Conservation (phyloP, 2,888 invertebrate genomes). For the Scaptomyza parva region DNA sequence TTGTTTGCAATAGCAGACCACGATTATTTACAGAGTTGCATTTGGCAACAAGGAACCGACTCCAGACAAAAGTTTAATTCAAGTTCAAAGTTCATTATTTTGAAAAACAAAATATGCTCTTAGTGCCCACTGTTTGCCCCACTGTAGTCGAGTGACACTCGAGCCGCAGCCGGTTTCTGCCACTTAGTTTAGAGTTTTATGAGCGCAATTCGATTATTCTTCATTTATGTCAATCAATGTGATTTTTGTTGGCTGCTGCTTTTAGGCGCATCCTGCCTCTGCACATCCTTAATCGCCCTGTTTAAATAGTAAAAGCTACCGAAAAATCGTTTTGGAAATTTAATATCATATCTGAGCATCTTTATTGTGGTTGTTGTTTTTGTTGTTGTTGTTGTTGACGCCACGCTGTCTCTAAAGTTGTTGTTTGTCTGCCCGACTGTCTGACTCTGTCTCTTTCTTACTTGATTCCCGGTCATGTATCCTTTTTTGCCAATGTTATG, state of each 20-base stretch:
- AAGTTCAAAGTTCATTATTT: not conserved
- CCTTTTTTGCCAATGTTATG: slow-evolving; percentile 43
- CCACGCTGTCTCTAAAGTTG: slow-evolving; percentile 59
- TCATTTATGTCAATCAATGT: slow-evolving; percentile 84
- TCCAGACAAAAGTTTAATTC: no score
- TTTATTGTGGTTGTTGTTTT: slow-evolving; percentile 18
- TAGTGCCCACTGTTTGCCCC: slow-evolving; percentile 32
- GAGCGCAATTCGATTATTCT: slow-evolving; percentile 84
- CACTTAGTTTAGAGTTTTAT: slow-evolving; percentile 78
- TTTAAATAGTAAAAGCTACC: slow-evolving; percentile 73
- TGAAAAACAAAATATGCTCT: not conserved
- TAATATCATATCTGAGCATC: slow-evolving; percentile 65
- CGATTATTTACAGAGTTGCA: no score
- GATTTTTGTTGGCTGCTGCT: slow-evolving; percentile 49
- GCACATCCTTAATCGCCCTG: slow-evolving; percentile 78
- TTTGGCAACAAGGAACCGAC: no score
- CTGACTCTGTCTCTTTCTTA: slow-evolving; percentile 42
- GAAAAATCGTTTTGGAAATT: slow-evolving; percentile 71
- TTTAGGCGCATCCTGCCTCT: slow-evolving; percentile 35
- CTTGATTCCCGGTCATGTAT: slow-evolving; percentile 46
- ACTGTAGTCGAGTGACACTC: slow-evolving; percentile 30
- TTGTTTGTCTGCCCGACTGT: slow-evolving; percentile 59
- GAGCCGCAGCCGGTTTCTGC: slow-evolving; percentile 22
- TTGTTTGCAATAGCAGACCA: no score
- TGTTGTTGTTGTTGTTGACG: slow-evolving; percentile 45